Evolutionary conservation across 2,797 vertebrate species (phyloP).

Genomic region (Eupleurogrammus muticus): DNA sequence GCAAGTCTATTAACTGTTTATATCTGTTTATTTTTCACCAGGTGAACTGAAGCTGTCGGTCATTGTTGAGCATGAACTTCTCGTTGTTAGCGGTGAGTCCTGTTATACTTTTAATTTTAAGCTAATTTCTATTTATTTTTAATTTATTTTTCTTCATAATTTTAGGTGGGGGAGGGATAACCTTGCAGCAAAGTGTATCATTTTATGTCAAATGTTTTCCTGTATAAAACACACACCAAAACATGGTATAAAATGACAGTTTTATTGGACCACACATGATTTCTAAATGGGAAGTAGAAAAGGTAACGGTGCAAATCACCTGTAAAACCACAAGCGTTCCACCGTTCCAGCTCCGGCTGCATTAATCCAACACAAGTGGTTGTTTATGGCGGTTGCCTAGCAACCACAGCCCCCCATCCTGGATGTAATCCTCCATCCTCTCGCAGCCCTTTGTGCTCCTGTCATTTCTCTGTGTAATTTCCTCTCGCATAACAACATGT

Average conservation of each 20-base stretch:
- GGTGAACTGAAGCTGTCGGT: conserved; percentile 82
- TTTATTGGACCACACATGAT: background rate
- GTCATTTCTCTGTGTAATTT: conserved; percentile 40
- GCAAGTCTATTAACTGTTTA: no score
- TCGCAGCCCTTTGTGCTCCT: conserved; percentile 42
- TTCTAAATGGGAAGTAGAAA: background rate
- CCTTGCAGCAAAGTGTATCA: no score
- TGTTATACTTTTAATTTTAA: no score
- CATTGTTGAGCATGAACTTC: conserved; percentile 58
- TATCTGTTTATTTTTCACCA: conserved; percentile 50
- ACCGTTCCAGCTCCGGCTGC: conserved; percentile 10
- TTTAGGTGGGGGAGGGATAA: no score
- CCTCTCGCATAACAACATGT: conserved; percentile 3
- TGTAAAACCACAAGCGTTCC: conserved; percentile 11
- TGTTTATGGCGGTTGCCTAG: conserved; percentile 58
- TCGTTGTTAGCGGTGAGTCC: conserved; percentile 79
- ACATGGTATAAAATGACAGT: no score
- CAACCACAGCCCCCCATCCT: conserved; percentile 45
- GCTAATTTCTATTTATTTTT: no score
- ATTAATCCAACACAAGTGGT: conserved; percentile 40
- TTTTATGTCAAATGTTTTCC: no score
- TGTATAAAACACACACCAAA: no score
- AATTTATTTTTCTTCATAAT: no score
- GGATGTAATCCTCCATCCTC: conserved; percentile 28
- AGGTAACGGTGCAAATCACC: background rate